Evolutionary conservation across 2,113 vertebrate genomes (phyloP).

Genomic region (Rhinichthys klamathensis): DNA sequence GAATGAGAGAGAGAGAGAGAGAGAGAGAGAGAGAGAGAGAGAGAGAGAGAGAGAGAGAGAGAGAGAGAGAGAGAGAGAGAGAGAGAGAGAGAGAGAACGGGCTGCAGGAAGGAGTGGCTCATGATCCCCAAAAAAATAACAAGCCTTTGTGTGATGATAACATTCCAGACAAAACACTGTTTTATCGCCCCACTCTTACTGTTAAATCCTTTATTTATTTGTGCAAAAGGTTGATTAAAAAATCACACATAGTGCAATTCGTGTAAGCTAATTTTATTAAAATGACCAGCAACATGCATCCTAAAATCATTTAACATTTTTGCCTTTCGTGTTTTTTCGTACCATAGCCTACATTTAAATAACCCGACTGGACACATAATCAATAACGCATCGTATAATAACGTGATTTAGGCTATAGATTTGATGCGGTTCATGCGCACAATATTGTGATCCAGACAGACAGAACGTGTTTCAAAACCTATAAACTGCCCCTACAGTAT

Average conservation of each 20-base stretch:
- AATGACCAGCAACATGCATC: not conserved
- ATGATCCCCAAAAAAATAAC: too few relatives aligned
- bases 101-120: not conserved
- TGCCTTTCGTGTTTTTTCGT: not conserved
- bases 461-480: not conserved
- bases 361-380: not conserved
- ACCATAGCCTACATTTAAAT: not conserved
- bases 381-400: too few relatives aligned
- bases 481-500: not conserved
- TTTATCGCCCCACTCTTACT: not conserved
- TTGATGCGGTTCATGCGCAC: not conserved
- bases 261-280: not conserved
- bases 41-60: too few relatives aligned
- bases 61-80: too few relatives aligned
- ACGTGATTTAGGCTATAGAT: not conserved
- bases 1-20: not conserved
- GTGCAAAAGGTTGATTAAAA: not conserved
- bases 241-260: not conserved
- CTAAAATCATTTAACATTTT: not conserved
- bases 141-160: not conserved
- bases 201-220: not conserved
- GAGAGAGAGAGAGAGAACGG: not conserved
- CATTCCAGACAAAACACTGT: not conserved
- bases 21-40: too few relatives aligned
- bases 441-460: not conserved